Percentiles rank a stretch among this genome's conserved stretches.
Evolutionary conservation across 2,888 invertebrate species (phyloP).

Genomic region (Xanthorhoe spadicearia): DNA sequence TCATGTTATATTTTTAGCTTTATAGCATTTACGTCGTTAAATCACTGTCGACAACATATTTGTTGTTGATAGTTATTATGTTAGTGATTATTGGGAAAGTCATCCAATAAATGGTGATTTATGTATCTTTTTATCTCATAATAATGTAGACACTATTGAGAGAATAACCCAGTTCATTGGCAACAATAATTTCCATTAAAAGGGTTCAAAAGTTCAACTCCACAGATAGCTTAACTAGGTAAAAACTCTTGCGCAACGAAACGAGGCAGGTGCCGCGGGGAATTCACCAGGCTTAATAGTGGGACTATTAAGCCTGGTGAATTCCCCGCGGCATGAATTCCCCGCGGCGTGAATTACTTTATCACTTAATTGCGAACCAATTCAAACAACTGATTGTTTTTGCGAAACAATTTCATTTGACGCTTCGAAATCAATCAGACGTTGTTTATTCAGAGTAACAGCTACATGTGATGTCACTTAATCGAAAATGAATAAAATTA

Average conservation of each 20-base stretch:
- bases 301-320: too few relatives aligned
- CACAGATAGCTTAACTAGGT: background rate
- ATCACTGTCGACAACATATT: background rate
- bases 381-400: conserved; percentile 48
- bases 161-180: background rate
- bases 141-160: too few relatives aligned
- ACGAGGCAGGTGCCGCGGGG: conserved; percentile 60
- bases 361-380: conserved; percentile 41
- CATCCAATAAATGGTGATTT: too few relatives aligned
- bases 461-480: background rate
- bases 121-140: too few relatives aligned
- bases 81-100: too few relatives aligned
- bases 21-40: background rate
- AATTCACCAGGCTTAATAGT: conserved; percentile 51
- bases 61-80: background rate
- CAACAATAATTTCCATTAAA: background rate
- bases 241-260: conserved; percentile 49
- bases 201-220: background rate
- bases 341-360: conserved; percentile 45
- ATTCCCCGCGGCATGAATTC: too few relatives aligned
- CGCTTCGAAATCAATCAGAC: conserved; percentile 50
- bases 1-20: background rate
- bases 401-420: conserved; percentile 46
- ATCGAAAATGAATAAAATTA: too few relatives aligned
- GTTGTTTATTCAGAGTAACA: conserved; percentile 4